phyloP scores from a whole-genome alignment of 2,113 vertebrate genomes.

The Pelecanoides urinatrix region DNA sequence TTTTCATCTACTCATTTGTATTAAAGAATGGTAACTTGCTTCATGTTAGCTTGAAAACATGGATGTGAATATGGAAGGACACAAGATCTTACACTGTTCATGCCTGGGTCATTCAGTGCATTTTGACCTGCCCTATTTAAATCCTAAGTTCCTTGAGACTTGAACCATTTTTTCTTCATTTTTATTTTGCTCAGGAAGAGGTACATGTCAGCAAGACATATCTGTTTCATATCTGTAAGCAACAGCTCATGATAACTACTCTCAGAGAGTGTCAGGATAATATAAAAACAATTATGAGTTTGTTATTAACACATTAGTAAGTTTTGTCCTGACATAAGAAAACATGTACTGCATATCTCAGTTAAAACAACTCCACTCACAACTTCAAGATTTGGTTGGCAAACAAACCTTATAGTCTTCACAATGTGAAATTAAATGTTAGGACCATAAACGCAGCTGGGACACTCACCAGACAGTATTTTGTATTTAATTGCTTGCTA shows the following conservation, averaged over 20 bases:
- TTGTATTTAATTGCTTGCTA: constrained; percentile 10
- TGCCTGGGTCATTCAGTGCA: background rate
- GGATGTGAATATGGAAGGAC: background rate
- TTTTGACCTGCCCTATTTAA: background rate
- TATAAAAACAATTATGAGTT: background rate
- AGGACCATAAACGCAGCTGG: background rate
- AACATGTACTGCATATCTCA: background rate
- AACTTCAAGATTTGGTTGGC: background rate
- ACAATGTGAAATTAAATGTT: background rate
- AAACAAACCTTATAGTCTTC: background rate
- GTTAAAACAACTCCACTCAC: background rate
- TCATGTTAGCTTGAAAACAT: background rate
- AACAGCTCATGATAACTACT: background rate
- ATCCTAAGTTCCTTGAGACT: background rate
- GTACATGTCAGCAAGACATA: background rate
- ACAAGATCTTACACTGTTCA: background rate
- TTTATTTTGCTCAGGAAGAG: background rate
- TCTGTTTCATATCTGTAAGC: background rate
- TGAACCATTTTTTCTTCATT: background rate
- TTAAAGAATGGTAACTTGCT: background rate
- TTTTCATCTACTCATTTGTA: background rate
- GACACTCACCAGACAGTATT: background rate
- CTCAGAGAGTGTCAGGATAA: background rate
- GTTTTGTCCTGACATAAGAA: background rate
- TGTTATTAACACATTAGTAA: background rate